Evolutionary conservation across 2,888 invertebrate genomes (phyloP).

Genomic region (Synanthedon vespiformis): DNA sequence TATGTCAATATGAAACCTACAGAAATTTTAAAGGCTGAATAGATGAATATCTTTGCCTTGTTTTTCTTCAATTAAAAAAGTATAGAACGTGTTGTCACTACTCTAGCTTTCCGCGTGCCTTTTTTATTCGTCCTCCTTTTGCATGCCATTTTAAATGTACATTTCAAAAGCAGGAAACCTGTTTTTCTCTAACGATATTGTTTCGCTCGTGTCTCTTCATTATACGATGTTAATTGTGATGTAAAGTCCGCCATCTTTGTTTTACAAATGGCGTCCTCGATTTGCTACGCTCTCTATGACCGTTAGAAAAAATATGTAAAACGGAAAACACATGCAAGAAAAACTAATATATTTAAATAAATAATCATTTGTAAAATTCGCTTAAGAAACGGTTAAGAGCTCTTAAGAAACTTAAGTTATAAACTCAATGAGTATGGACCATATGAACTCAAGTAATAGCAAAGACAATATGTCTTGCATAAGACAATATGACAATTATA

Average conservation of each 20-base stretch:
- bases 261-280: conserved; percentile 54
- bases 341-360: neutral
- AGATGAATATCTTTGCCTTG: neutral
- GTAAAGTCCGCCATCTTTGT: conserved; percentile 60
- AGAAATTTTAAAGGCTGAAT: no score
- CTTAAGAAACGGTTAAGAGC: no score
- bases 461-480: neutral
- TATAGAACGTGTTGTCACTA: no score
- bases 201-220: conserved; percentile 43
- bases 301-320: neutral
- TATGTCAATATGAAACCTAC: no score
- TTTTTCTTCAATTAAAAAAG: neutral
- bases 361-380: neutral
- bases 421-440: no score
- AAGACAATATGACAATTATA: no score
- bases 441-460: no score
- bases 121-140: neutral
- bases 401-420: no score
- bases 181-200: conserved; percentile 58
- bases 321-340: neutral
- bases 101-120: neutral
- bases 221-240: conserved; percentile 55
- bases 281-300: conserved; percentile 13
- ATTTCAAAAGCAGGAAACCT: conserved; percentile 44
- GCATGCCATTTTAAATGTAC: neutral